These are phyloP conservation scores for Lasiurus borealis DNA, from an alignment of 2,113 vertebrate species.

Conservation along the genomic window DNA sequence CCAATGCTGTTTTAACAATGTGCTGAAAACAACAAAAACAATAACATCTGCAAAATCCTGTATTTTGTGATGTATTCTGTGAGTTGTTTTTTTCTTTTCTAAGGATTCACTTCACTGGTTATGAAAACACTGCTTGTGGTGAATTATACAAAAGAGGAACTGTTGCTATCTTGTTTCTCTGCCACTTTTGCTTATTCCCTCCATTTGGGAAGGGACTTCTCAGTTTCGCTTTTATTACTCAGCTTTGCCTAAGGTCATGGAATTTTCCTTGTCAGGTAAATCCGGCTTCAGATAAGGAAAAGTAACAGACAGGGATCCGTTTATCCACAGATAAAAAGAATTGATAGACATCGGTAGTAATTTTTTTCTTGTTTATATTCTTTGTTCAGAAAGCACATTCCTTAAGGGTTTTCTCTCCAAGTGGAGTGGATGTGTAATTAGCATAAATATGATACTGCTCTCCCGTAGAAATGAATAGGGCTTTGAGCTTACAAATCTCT, in stretches of 20 bases:
- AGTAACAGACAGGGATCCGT: conserved; percentile 46
- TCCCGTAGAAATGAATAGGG: conserved; percentile 45
- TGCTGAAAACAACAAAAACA: not conserved
- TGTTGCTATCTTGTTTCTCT: not conserved
- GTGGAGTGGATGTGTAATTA: conserved; percentile 56
- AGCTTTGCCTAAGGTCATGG: not conserved
- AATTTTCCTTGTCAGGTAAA: conserved; percentile 47
- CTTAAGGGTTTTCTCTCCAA: not conserved
- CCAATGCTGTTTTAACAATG: not conserved
- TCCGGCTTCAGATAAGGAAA: conserved; percentile 20
- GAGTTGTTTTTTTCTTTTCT: not conserved
- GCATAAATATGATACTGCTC: conserved; percentile 48
- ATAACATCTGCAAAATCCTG: not conserved
- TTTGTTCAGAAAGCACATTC: conserved; percentile 64
- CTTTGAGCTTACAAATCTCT: conserved; percentile 50
- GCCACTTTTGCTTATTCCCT: not conserved
- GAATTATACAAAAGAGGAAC: not conserved
- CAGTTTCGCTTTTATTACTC: conserved; percentile 21
- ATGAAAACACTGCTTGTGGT: not conserved
- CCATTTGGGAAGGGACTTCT: conserved; percentile 21
- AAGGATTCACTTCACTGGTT: not conserved
- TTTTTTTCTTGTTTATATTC: conserved; percentile 25
- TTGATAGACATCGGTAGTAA: conserved; percentile 40
- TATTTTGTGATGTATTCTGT: fast-evolving
- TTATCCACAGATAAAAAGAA: conserved; percentile 30